Base-by-base conservation (phyloP, 2,113 vertebrate genomes). In the Calyptommatus sinebrachiatus region DNA sequence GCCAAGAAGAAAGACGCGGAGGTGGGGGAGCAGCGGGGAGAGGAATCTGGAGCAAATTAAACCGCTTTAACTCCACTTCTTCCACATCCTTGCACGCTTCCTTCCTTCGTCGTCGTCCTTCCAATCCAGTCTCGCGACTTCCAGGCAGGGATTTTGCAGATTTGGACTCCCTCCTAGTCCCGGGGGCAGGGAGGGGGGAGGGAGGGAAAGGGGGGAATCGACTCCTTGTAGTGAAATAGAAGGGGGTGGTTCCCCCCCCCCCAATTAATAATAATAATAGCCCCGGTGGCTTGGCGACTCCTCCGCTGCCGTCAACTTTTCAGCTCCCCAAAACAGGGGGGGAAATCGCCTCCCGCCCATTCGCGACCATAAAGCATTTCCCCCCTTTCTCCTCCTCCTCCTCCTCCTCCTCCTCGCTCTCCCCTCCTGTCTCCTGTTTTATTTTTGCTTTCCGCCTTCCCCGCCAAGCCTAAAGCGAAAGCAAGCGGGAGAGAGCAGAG, bases 301-400 rank as follows among this genome's bases (percentile, higher is more conserved):
- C 21, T 28, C 29, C 2, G 48, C 11, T 6, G 35, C 71, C 65
- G 7, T 31, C 62, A 61, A 50, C 63, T 83, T 73, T 48, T 48
- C 76, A 21, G n/a, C 29, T 50, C 69, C 5, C 10, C 4, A 26
- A 24, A 8, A 4, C 50, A 10, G 50, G 35, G 31, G 53, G 61
- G 29, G 63, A 73, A 73, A 62, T 29, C 65, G 35, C 71, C 71
- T 46, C 80, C n/a, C 29, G 26, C n/a, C 24, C 16, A 18, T 4
- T 14, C 9, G 29, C 70, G 57, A 46, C 31, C 76, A 62, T 69
- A 53, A 76, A 78, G 71, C 82, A 78, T 83, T 68, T 73, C 73
- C 7, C 53, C 31, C 7, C 67, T n/a, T n/a, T n/a, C n/a, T n/a
- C n/a, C n/a, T n/a, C 68, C 5, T 68, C 31, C 1, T 18, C 18